Evolutionary conservation across 2,888 invertebrate species (phyloP).

Genomic region (Rhabditoides inermis): DNA sequence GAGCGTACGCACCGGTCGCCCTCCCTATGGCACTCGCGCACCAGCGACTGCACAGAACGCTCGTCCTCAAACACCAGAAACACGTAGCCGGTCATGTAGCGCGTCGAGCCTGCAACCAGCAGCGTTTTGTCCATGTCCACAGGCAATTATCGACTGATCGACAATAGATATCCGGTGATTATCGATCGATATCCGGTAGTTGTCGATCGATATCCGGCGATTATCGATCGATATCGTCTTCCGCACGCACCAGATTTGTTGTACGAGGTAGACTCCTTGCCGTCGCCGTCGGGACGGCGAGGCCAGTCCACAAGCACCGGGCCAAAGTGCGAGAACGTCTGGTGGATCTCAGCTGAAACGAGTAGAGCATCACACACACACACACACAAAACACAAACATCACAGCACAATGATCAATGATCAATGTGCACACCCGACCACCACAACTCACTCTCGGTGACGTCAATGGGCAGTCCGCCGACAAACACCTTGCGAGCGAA

Average conservation of each 20-base stretch:
- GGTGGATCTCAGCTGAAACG: constrained; percentile 84
- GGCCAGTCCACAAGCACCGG: constrained; percentile 98
- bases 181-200: too few species aligned
- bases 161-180: too few species aligned
- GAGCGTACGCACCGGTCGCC: constrained; percentile 75
- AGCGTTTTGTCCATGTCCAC: too few species aligned
- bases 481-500: constrained; percentile 83
- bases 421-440: not conserved
- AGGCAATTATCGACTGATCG: too few species aligned
- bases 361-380: not conserved
- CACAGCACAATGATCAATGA: too few species aligned
- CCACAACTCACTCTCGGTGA: constrained; percentile 72
- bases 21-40: constrained; percentile 92
- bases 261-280: too few species aligned
- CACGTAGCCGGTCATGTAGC: constrained; percentile 56
- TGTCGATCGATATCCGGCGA: too few species aligned
- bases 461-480: constrained; percentile 92
- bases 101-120: constrained; percentile 6
- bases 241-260: too few species aligned
- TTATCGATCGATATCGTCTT: too few species aligned
- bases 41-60: constrained; percentile 87
- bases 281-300: constrained; percentile 64
- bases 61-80: constrained; percentile 73
- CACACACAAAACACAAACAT: not conserved
- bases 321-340: constrained; percentile 92